A percentile compares a stretch with the other conserved stretches of the same genome.
Conservation (phyloP, 2,888 invertebrate species). For the Mystacides longicornis region DNA sequence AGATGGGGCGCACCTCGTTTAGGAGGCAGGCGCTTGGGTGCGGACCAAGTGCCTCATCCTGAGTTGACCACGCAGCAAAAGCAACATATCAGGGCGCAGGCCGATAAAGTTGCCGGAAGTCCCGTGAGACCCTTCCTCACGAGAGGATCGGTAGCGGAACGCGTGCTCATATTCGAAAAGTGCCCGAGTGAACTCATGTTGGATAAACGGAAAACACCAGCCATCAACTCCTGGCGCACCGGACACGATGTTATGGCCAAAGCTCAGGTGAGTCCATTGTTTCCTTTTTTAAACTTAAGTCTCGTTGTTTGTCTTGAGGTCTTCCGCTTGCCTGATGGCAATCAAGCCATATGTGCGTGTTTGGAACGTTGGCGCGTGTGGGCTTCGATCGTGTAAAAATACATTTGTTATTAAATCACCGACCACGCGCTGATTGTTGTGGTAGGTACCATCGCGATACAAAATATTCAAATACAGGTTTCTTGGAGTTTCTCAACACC, state of each 20-base stretch:
- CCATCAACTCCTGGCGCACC: conserved; percentile 50
- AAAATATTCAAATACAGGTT: no score
- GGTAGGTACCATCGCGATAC: no score
- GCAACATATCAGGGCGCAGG: conserved; percentile 43
- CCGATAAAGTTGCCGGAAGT: conserved; percentile 44
- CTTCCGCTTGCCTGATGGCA: neutral
- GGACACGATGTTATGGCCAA: conserved; percentile 48
- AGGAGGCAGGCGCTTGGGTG: conserved; percentile 35
- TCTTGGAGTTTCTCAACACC: no score
- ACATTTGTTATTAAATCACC: neutral
- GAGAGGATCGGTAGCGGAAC: conserved; percentile 83
- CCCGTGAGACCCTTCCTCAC: conserved; percentile 81
- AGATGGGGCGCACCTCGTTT: conserved; percentile 39
- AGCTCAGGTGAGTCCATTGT: conserved; percentile 41
- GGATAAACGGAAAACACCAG: conserved; percentile 57
- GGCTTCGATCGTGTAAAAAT: neutral
- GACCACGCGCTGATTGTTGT: neutral
- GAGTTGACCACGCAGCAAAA: conserved; percentile 55
- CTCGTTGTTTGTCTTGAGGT: neutral
- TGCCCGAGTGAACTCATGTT: conserved; percentile 74
- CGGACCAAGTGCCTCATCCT: conserved; percentile 55
- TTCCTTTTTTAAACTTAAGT: neutral
- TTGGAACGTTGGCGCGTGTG: neutral
- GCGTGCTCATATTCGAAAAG: conserved; percentile 84
- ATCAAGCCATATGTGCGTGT: neutral